Evolutionary conservation across 2,888 invertebrate species (phyloP).

Genomic region (Conops quadrifasciatus): DNA sequence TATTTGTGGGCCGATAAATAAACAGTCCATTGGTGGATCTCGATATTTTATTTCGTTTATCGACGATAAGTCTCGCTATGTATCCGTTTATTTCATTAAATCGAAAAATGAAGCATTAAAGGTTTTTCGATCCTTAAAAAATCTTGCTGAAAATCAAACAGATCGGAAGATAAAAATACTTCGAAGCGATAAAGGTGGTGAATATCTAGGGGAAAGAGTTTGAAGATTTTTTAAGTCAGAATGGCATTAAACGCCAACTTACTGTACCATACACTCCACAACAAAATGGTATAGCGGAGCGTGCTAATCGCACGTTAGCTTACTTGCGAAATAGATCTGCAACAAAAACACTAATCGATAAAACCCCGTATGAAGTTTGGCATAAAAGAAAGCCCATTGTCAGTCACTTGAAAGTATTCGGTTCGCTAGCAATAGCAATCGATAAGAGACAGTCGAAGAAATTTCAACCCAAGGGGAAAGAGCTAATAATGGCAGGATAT

Average conservation of each 20-base stretch:
- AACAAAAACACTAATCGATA: not conserved
- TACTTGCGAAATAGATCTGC: slow-evolving; percentile 38
- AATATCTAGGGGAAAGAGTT: slow-evolving; percentile 26
- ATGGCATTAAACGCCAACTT: slow-evolving; percentile 34
- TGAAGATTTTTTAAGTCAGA: slow-evolving; percentile 21
- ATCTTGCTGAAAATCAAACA: too few relatives aligned
- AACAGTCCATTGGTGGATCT: slow-evolving; percentile 38
- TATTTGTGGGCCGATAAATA: slow-evolving; percentile 41
- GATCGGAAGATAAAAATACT: slow-evolving; percentile 39
- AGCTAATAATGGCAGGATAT: slow-evolving; percentile 29
- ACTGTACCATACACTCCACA: too few relatives aligned
- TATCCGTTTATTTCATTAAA: slow-evolving; percentile 42
- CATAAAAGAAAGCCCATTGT: not conserved
- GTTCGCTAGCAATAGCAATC: slow-evolving; percentile 27
- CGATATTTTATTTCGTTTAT: slow-evolving; percentile 42
- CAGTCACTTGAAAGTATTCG: slow-evolving; percentile 32
- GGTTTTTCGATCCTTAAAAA: slow-evolving; percentile 35
- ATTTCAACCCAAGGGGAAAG: slow-evolving; percentile 27
- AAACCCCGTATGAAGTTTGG: slow-evolving; percentile 29
- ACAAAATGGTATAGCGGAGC: slow-evolving; percentile 42
- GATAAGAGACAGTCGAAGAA: slow-evolving; percentile 22
- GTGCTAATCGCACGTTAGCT: slow-evolving; percentile 39
- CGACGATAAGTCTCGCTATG: slow-evolving; percentile 38
- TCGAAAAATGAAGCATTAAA: slow-evolving; percentile 23
- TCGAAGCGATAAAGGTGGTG: slow-evolving; percentile 38